Percentiles rank a stretch among this genome's conserved stretches.
These are phyloP conservation scores for Sebastes oblongus DNA, from an alignment of 2,797 vertebrate genomes.

Conservation along the genomic window DNA sequence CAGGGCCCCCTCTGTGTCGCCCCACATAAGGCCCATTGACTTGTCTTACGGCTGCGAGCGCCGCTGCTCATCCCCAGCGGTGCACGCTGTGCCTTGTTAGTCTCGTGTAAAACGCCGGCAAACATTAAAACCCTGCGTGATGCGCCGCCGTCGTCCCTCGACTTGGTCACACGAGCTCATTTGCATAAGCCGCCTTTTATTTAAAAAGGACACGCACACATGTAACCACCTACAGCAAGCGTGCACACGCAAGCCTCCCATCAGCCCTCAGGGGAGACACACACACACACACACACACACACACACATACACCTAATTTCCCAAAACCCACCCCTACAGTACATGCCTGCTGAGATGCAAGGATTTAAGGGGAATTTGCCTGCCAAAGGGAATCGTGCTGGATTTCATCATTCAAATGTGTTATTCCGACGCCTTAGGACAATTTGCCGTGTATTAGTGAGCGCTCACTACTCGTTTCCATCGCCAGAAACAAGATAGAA, in stretches of 20 bases:
- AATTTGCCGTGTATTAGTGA: slow-evolving; percentile 59
- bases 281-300: not conserved
- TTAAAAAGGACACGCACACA: slow-evolving; percentile 43
- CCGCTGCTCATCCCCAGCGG: slow-evolving; percentile 18
- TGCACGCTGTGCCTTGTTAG: slow-evolving; percentile 31
- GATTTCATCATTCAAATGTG: slow-evolving; percentile 77
- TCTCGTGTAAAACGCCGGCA: slow-evolving; percentile 30
- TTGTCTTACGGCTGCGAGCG: slow-evolving; percentile 25
- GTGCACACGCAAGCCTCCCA: slow-evolving; percentile 27
- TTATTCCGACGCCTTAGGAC: slow-evolving; percentile 68
- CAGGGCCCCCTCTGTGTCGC: slow-evolving; percentile 11
- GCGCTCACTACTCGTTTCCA: slow-evolving; percentile 43
- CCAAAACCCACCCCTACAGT: slow-evolving; percentile 52
- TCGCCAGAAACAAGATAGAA: slow-evolving; percentile 57
- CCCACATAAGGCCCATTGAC: slow-evolving; percentile 39
- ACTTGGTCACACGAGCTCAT: slow-evolving; percentile 66
- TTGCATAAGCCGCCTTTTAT: slow-evolving; percentile 71
- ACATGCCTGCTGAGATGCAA: slow-evolving; percentile 60
- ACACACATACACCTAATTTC: slow-evolving; percentile 54
- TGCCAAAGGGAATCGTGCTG: slow-evolving; percentile 61
- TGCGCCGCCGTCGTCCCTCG: slow-evolving; percentile 27
- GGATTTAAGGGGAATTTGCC: slow-evolving; percentile 68
- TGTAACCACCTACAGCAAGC: slow-evolving; percentile 55
- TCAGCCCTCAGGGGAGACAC: slow-evolving; percentile 45
- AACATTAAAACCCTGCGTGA: slow-evolving; percentile 46